Evolutionary conservation across 2,113 vertebrate species (phyloP), one percentile per base, ranked within the genome.

Genomic region (Macquaria ambigua): DNA sequence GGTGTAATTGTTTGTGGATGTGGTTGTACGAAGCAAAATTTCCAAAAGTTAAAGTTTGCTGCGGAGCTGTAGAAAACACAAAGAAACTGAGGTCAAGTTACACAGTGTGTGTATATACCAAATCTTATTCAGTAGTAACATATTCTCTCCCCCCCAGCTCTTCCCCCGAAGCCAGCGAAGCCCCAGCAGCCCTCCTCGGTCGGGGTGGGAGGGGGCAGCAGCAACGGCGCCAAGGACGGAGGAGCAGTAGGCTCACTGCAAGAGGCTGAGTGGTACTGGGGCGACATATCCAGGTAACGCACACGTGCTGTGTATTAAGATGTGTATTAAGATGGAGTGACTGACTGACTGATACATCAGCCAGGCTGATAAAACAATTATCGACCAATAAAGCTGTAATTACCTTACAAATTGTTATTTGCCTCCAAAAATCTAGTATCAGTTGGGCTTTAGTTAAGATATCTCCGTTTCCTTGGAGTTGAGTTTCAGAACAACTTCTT

Each of bases 231-330:
- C 25, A 89, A 90, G 82, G 91, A 93, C 0, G 90, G 75, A 55
- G 90, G 88, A 25, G 62, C 63, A 0, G 89, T 74, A 53, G 61
- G 85, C 14, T 89, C 85, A 0, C 85, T 94, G 79, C 90, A 93
- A 16, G 92, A 90, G 70, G 93, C 92, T 0, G 91, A 93, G 76
- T 94, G 93, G 93, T 94, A 94, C 87, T 94, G 93, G 93, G 93
- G 93, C 0, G 90, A 93, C 86, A 92, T 93, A 74, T 92, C 91
- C 85, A 95, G 93, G 93, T 92, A 85, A 46, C 31, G 3, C 3
- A 34, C 43, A 31, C 50, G 21, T 0, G 1, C 52, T 21, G 46
- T 31, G n/a, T 34, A 25, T 70, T 8, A 18, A 31, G 5, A 18
- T 21, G 46, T 31, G n/a, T 34, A 25, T 70, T 8, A 18, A 31